These are phyloP conservation scores for Aphidius colemani DNA, from an alignment of 2,888 invertebrate genomes.

Conservation along the genomic window DNA sequence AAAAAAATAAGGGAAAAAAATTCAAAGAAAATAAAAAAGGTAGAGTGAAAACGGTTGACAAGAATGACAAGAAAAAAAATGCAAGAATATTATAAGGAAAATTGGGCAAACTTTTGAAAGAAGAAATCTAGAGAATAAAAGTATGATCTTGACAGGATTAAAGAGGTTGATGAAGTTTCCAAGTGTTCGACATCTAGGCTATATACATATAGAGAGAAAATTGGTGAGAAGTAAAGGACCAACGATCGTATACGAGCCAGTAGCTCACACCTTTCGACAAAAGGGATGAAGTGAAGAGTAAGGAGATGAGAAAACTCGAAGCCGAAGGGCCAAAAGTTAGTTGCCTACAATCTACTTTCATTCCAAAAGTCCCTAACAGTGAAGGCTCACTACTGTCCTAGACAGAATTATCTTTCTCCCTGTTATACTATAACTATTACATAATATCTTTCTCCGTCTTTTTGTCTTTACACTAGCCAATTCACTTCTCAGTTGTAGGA, in stretches of 20 bases:
- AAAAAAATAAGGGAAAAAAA: constrained; percentile 4
- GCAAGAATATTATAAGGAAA: neutral
- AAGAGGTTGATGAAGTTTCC: constrained; percentile 22
- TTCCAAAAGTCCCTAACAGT: constrained; percentile 27
- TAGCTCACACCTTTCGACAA: neutral
- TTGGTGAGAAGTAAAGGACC: neutral
- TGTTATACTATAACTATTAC: neutral
- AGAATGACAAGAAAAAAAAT: neutral
- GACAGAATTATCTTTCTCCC: neutral
- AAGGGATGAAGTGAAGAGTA: constrained; percentile 11
- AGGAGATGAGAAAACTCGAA: constrained; percentile 17
- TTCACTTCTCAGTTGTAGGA: constrained; percentile 14
- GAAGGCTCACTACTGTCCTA: constrained; percentile 5
- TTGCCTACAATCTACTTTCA: constrained; percentile 17
- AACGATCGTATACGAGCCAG: constrained; percentile 8
- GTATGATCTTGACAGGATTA: constrained; percentile 19
- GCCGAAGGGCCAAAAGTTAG: constrained; percentile 34
- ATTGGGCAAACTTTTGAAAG: neutral
- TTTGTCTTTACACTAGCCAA: no score
- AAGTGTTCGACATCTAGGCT: constrained; percentile 20
- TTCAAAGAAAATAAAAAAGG: neutral
- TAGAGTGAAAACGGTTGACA: constrained; percentile 3
- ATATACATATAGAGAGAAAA: neutral
- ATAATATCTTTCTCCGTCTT: no score
- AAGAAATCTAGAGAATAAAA: neutral